Percentiles rank a stretch among this genome's conserved stretches.
Evolutionary conservation across 1,140 invertebrate species (phyloP).

Genomic region (Papilio aristodemus): DNA sequence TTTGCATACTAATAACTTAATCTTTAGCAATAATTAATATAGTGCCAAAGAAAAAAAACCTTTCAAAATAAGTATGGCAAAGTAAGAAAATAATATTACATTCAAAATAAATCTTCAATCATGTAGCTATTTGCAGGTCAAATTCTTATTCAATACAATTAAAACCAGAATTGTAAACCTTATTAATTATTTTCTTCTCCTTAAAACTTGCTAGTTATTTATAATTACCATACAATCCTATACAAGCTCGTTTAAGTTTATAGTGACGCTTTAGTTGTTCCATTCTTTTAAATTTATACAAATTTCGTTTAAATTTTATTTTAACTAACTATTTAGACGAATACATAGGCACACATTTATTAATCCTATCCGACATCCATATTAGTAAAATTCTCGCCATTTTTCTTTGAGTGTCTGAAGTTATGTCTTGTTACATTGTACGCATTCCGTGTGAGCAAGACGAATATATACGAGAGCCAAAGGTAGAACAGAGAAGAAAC

Average conservation of each 20-base stretch:
- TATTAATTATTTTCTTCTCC: neutral
- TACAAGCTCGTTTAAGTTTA: conserved; percentile 32
- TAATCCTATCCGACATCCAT: conserved; percentile 40
- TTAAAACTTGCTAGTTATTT: conserved; percentile 12
- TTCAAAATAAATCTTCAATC: too few relatives aligned
- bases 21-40: too few relatives aligned
- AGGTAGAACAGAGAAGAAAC: neutral
- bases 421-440: neutral
- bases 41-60: too few relatives aligned
- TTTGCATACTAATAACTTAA: too few relatives aligned
- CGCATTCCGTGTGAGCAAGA: neutral
- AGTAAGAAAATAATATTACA: too few relatives aligned
- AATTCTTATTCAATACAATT: neutral
- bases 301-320: conserved; percentile 34
- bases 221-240: conserved; percentile 19
- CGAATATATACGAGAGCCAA: neutral
- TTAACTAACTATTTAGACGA: conserved; percentile 58
- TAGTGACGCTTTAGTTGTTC: conserved; percentile 25
- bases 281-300: conserved; percentile 24
- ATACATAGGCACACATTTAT: conserved; percentile 64
- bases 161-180: neutral
- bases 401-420: conserved; percentile 7
- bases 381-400: conserved; percentile 5
- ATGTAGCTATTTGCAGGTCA: neutral
- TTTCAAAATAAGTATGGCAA: too few relatives aligned